Evolutionary conservation across 2,888 invertebrate genomes (phyloP).

Genomic region (Troides helena): DNA sequence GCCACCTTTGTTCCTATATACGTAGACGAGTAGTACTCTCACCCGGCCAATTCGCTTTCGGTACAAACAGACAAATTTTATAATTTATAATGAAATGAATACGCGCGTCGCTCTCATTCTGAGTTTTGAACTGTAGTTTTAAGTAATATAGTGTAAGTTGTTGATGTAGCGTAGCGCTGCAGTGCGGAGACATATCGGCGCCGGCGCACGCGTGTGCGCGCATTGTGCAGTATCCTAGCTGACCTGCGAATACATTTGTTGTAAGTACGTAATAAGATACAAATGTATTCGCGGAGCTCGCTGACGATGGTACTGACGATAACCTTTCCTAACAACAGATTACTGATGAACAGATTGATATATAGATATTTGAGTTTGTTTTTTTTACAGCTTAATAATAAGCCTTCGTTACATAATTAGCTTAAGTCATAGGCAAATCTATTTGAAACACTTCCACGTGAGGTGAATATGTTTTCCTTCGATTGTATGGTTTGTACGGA

Average conservation of each 20-base stretch:
- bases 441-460: too few species aligned
- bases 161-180: constrained; percentile 49
- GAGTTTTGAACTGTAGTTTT: constrained; percentile 19
- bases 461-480: too few species aligned
- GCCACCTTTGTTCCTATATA: constrained; percentile 42
- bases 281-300: too few species aligned
- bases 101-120: constrained; percentile 20
- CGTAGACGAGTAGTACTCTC: constrained; percentile 29
- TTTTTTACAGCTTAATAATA: too few species aligned
- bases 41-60: background rate
- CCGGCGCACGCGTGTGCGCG: background rate
- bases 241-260: constrained; percentile 4
- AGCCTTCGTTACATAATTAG: too few species aligned
- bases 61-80: constrained; percentile 19
- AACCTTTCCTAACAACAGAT: too few species aligned
- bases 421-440: too few species aligned
- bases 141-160: constrained; percentile 47
- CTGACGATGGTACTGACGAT: too few species aligned
- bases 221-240: background rate
- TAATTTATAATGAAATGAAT: constrained; percentile 8
- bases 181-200: constrained; percentile 56
- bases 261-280: too few species aligned
- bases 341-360: too few species aligned
- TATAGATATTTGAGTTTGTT: too few species aligned
- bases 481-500: too few species aligned